Base-by-base conservation (phyloP, 2,113 vertebrate species). In the Acanthochromis polyacanthus region DNA sequence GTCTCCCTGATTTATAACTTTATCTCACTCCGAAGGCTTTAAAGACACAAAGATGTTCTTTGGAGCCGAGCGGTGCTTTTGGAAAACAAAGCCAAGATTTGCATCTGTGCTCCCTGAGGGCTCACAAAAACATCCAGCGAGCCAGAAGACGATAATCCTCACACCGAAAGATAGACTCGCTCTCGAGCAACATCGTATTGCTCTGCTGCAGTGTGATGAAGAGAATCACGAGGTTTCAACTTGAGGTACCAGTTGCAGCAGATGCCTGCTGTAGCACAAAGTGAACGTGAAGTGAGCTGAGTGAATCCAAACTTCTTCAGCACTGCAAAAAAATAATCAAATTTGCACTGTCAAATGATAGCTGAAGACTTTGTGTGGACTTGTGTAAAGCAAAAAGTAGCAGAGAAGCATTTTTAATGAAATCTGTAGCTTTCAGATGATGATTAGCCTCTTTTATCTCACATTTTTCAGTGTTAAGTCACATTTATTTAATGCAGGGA, bases 31-130 rank as follows among this genome's bases (percentile, higher is more conserved):
- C 5, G 40, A 78, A 72, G 53, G 52, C 67, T 83, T 72, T 67
- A 78, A 81, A 81, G 66, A 73, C 71, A 73, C 63, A 67, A 57
- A 60, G 7, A 87, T 63, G 28, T 40, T 65, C 56, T 75, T 64
- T 4, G 15, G 52, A 81, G 66, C 25, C 74, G 20, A 68, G 70
- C 40, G 0, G 38, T n/a, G 66, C 71, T 75, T 77, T 75, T 38
- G 66, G 38, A 81, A 87, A 81, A 83, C 77, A 78, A 75, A 66
- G 82, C 77, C 74, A 58, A 76, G 74, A 85, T 85, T 87, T 79
- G 74, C 74, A 83, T 85, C 75, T 75, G 82, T 17, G 25, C 51
- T 87, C 79, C 85, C 73, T 0, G 62, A 59, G 70, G 85, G 73
- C 71, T 53, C 23, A 1, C 46, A 36, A 65, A 80, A 65, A 73